These are phyloP conservation scores for Avahi laniger DNA, from an alignment of 2,797 vertebrate species.

Conservation along the genomic window DNA sequence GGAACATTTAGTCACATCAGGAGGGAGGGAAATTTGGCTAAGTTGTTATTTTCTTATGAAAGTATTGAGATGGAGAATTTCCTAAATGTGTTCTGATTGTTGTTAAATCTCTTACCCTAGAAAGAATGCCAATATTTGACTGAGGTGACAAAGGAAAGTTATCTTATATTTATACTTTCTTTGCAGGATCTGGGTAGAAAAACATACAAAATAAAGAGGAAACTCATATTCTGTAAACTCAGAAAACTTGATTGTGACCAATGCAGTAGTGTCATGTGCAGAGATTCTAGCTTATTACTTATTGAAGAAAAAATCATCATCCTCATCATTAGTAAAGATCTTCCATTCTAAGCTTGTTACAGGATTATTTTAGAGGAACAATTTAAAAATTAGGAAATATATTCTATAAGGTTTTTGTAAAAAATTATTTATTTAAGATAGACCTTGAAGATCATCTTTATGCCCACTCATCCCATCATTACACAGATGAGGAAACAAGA, in stretches of 20 bases:
- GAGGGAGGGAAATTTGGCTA: conserved; percentile 20
- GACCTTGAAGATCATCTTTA: background rate
- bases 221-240: background rate
- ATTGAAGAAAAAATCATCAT: background rate
- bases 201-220: background rate
- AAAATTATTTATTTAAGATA: background rate
- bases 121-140: conserved; percentile 35
- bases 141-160: background rate
- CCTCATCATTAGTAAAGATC: background rate
- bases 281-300: background rate
- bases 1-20: conserved; percentile 37
- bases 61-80: conserved; percentile 1
- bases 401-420: background rate
- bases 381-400: background rate
- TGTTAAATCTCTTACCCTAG: conserved; percentile 15
- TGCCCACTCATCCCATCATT: background rate
- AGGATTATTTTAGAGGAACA: background rate
- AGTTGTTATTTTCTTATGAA: conserved; percentile 49
- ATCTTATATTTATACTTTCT: background rate
- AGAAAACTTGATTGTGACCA: background rate
- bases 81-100: conserved; percentile 32
- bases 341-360: background rate
- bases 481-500: background rate
- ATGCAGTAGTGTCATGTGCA: background rate
- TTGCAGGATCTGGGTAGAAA: background rate